Base-by-base conservation (phyloP, 2,113 vertebrate genomes). In the Phodopus roborovskii region DNA sequence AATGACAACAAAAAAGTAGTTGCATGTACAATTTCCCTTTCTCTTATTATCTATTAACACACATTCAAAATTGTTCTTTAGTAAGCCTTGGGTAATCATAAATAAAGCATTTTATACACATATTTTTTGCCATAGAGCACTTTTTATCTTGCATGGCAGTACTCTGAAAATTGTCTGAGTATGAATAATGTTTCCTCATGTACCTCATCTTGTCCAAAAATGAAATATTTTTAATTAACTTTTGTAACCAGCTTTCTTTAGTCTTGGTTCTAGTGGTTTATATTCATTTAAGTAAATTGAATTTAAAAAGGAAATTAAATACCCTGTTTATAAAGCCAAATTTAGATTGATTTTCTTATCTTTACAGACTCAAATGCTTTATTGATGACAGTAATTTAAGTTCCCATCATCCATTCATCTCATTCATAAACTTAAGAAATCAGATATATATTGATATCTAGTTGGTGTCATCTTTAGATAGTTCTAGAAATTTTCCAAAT, bases 211-310 rank as follows among this genome's bases (percentile, higher is more conserved):
- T 95, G 62, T 62, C 56, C 81, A 94, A 79, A 97, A 97, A 93
- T 95, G 91, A 97, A 94, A 89, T 96, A 94, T 92, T 97, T 95
- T 96, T 66, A 96, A 94, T 97, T 96, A 96, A 93, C 94, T 93
- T 93, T 88, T 75, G 42, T 90, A 98, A 97, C 97, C 88, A 94
- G 90, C 79, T 95, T 95, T 94, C 90, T 62, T 75, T 84, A 17
- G 97, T 97, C 77, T 96, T 78, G 78, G 36, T 42, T 94, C 77
- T 93, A 84, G 62, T 95, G 78, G 81, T 82, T 97, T 96, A 94
- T 89, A 95, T 79, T 97, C 85, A 92, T 95, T 97, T 92, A 96
- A 97, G 62, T 48, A 96, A 96, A 97, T 93, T 95, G 73, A 96
- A 94, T 97, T 97, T 96, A 92, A 97, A 92, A 95, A 42, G 87